Evolutionary conservation across 2,113 vertebrate species (phyloP).

Genomic region (Callorhinus ursinus): DNA sequence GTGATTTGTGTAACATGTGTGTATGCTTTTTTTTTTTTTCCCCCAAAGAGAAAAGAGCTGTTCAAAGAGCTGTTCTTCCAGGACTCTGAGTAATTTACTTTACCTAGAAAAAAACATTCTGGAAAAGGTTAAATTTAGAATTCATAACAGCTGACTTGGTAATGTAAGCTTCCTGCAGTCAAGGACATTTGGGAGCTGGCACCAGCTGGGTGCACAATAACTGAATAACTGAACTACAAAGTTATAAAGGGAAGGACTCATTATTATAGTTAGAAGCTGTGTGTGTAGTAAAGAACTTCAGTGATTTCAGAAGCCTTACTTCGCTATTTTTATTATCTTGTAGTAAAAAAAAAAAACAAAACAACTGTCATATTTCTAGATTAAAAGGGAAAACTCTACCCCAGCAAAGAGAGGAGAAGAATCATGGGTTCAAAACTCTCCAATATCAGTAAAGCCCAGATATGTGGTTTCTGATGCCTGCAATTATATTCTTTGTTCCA

Average conservation of each 20-base stretch:
- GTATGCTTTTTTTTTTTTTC: not conserved
- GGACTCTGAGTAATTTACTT: not conserved
- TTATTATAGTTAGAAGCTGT: not conserved
- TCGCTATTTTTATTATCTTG: not conserved
- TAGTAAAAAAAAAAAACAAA: not conserved
- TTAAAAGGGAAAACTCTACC: constrained; percentile 22
- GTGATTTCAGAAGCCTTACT: not conserved
- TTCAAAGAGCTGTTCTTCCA: not conserved
- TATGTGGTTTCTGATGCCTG: not conserved
- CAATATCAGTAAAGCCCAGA: not conserved
- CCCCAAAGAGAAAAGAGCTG: not conserved
- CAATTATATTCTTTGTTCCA: not conserved
- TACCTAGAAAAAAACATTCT: not conserved
- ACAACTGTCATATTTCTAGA: not conserved
- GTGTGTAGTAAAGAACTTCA: not conserved
- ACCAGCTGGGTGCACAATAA: not conserved
- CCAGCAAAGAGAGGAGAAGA: constrained; percentile 11
- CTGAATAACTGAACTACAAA: not conserved
- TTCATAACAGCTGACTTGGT: not conserved
- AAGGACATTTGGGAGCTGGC: not conserved
- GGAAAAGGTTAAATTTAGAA: constrained; percentile 4
- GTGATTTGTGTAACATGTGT: not conserved
- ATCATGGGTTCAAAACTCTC: not conserved
- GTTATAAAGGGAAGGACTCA: not conserved
- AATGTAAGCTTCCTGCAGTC: not conserved